Evolutionary conservation across 1,140 invertebrate genomes (phyloP).

Genomic region (Druon quercuslanigerum): DNA sequence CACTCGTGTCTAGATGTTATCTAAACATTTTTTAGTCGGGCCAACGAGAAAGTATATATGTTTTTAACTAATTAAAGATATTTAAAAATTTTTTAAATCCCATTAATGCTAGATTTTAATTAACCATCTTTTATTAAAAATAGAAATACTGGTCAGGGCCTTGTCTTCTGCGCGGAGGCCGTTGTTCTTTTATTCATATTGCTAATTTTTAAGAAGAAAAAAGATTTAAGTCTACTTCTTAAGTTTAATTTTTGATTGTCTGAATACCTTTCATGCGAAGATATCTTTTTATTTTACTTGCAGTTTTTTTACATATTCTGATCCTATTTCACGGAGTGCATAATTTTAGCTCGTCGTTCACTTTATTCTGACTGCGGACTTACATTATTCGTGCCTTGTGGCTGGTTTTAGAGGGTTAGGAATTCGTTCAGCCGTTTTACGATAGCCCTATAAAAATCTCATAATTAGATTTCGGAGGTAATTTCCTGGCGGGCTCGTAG

Average conservation of each 20-base stretch:
- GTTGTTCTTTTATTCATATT: too few relatives aligned
- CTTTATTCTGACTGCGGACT: constrained; percentile 4
- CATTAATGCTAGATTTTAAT: too few relatives aligned
- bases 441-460: constrained; percentile 75
- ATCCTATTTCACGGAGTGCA: not conserved
- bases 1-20: too few relatives aligned
- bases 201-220: too few relatives aligned
- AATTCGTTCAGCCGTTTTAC: constrained; percentile 67
- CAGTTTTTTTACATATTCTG: not conserved
- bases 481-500: constrained; percentile 63
- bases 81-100: too few relatives aligned
- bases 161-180: too few relatives aligned
- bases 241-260: not conserved
- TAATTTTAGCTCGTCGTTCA: not conserved
- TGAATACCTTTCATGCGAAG: not conserved
- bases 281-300: not conserved
- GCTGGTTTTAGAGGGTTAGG: constrained; percentile 53
- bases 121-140: too few relatives aligned
- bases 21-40: too few relatives aligned
- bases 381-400: constrained; percentile 38
- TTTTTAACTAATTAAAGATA: too few relatives aligned
- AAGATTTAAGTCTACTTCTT: too few relatives aligned
- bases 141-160: too few relatives aligned
- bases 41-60: too few relatives aligned
- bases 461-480: constrained; percentile 75